Percentiles rank a stretch among this genome's conserved stretches.
Evolutionary conservation across 2,113 vertebrate genomes (phyloP).

Genomic region (Candoia aspera): DNA sequence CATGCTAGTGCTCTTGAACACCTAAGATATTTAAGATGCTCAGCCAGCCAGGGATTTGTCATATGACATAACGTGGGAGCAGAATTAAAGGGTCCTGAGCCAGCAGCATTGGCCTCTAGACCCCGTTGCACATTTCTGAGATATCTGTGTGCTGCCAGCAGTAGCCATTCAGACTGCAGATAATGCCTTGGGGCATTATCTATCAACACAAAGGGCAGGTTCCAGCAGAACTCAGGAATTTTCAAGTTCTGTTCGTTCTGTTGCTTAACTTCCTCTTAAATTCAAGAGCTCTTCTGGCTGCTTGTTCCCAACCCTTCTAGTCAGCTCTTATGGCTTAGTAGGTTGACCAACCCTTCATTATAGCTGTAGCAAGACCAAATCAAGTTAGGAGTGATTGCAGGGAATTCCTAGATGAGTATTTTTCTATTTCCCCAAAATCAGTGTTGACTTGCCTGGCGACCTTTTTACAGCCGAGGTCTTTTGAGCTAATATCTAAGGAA

Average conservation of each 20-base stretch:
- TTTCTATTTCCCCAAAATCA: constrained; percentile 48
- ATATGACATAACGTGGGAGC: not conserved
- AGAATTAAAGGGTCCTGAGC: not conserved
- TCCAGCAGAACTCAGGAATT: not conserved
- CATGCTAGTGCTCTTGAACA: constrained; percentile 35
- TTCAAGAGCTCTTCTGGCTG: not conserved
- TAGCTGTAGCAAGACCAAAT: not conserved
- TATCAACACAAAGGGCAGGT: not conserved
- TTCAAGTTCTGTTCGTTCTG: not conserved
- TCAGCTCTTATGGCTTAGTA: not conserved
- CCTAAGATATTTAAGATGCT: constrained; percentile 8
- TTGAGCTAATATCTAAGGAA: constrained; percentile 63
- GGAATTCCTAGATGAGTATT: constrained; percentile 46
- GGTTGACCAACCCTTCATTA: not conserved
- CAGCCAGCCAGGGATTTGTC: constrained; percentile 4
- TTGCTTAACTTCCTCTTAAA: not conserved
- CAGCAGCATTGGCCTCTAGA: not conserved
- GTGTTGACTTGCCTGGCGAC: constrained; percentile 55
- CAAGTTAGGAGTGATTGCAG: not conserved
- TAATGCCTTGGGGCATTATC: not conserved
- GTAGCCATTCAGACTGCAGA: not conserved
- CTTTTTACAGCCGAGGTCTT: constrained; percentile 66
- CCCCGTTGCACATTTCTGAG: not conserved
- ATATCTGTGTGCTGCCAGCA: not conserved
- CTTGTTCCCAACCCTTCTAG: not conserved